phyloP scores from a whole-genome alignment of 2,797 vertebrate genomes.

The Acropternis orthonyx region DNA sequence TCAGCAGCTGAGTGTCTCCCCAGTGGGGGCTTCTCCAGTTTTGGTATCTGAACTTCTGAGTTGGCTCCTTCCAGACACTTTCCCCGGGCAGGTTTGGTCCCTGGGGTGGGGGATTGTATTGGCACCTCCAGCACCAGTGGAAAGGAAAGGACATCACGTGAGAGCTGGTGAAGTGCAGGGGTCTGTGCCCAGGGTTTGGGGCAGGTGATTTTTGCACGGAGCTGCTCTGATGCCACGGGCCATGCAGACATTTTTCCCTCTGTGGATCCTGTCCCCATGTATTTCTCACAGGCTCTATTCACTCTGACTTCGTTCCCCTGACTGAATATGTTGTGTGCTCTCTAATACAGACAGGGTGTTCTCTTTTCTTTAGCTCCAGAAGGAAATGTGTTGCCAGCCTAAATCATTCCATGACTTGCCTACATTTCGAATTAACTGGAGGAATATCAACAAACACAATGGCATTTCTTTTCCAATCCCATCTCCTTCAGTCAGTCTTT shows the following conservation, averaged over 20 bases:
- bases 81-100: not conserved
- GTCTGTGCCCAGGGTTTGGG: not conserved
- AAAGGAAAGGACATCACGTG: fast-evolving
- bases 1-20: not conserved
- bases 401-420: slow-evolving; percentile 34
- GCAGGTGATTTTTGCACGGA: not conserved
- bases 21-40: fast-evolving
- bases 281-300: not conserved
- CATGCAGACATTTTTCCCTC: not conserved
- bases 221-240: not conserved
- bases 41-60: not conserved
- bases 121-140: not conserved
- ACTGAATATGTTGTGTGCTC: not conserved
- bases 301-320: not conserved
- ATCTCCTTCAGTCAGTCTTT: slow-evolving; percentile 27
- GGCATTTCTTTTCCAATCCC: slow-evolving; percentile 25
- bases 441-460: slow-evolving; percentile 23
- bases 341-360: not conserved
- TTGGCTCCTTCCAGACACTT: not conserved
- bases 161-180: not conserved
- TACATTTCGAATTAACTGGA: slow-evolving; percentile 3
- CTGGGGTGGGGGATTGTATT: not conserved
- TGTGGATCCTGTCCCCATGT: not conserved
- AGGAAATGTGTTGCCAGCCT: not conserved
- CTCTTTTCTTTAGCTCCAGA: not conserved